Evolutionary conservation across 2,113 vertebrate species (phyloP), one percentile per base, ranked within the genome.

Genomic region (Misgurnus mizolepis): DNA sequence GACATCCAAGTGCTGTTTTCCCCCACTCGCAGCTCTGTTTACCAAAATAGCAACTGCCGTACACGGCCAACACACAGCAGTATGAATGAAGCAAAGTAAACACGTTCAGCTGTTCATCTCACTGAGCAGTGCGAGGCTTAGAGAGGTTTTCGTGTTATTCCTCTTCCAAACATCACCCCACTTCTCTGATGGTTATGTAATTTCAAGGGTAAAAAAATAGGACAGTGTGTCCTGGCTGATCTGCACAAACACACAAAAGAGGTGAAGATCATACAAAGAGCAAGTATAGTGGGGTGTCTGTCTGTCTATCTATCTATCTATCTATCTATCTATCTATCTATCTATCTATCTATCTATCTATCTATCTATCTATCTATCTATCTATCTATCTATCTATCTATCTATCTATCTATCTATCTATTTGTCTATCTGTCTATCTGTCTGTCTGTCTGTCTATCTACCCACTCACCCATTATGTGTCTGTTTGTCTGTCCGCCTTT

Each of bases 181-280:
- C 34, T 15, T 66, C 15, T 67, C 43, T 60, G 18, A 18, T 22
- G 40, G 64, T 87, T 86, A 86, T 86, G 81, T 83, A 82, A 83
- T 83, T 83, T 82, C 64, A 80, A 76, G 58, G 58, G 60, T 82
- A 77, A 49, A 79, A 76, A 86, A 80, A 58, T 80, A 83, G 78
- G 70, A 82, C 74, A 74, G 40, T 41, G 22, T 80, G 77, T 81
- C 81, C 81, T 67, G 8, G n/a, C 66, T 49, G 53, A 45, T 83
- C 39, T 60, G 78, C 49, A 18, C 56, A 50, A 50, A 78, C 27
- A 75, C 53, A 78, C 53, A 40, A 3, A 22, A 67, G n/a, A n/a
- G 53, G 71, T 27, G 9, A 62, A 17, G 17, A 8, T 49, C 68
- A 78, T 55, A 80, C 43, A 53, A 47, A 75, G 22, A 18, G 8